Evolutionary conservation across 2,888 invertebrate genomes (phyloP).

Genomic region (Zygogramma bicolorata): DNA sequence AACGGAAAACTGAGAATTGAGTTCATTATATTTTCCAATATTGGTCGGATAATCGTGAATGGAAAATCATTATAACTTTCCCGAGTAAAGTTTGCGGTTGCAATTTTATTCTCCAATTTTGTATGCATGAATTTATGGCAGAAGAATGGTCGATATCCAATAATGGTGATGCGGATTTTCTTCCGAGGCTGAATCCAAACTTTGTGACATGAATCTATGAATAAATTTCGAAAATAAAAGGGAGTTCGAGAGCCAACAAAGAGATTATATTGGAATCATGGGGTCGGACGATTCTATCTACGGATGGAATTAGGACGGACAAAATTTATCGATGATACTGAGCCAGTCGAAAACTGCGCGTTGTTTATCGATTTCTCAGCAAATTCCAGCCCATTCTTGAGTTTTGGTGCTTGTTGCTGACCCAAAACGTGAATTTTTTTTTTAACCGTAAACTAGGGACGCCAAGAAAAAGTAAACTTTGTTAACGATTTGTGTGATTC

Average conservation of each 20-base stretch:
- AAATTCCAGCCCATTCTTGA: too few species aligned
- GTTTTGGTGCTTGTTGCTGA: too few species aligned
- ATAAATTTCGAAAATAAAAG: background rate
- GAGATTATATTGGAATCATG: background rate
- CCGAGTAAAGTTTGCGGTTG: background rate
- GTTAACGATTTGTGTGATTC: too few species aligned
- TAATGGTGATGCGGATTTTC: constrained; percentile 13
- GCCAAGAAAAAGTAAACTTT: too few species aligned
- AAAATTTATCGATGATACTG: background rate
- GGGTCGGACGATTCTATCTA: background rate
- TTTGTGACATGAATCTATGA: constrained; percentile 7
- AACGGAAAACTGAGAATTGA: background rate
- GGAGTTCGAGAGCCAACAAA: background rate
- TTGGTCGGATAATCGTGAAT: constrained; percentile 4
- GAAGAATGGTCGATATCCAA: constrained; percentile 3
- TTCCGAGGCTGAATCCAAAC: background rate
- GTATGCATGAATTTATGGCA: background rate
- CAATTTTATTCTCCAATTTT: constrained; percentile 14
- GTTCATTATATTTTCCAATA: constrained; percentile 16
- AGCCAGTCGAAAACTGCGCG: too few species aligned
- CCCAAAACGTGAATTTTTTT: too few species aligned
- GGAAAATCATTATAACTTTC: constrained; percentile 18
- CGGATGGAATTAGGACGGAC: too few species aligned
- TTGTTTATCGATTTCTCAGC: too few species aligned
- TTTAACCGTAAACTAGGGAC: too few species aligned